Evolutionary conservation across 2,113 vertebrate genomes (phyloP).

Genomic region (Lethenteron reissneri): DNA sequence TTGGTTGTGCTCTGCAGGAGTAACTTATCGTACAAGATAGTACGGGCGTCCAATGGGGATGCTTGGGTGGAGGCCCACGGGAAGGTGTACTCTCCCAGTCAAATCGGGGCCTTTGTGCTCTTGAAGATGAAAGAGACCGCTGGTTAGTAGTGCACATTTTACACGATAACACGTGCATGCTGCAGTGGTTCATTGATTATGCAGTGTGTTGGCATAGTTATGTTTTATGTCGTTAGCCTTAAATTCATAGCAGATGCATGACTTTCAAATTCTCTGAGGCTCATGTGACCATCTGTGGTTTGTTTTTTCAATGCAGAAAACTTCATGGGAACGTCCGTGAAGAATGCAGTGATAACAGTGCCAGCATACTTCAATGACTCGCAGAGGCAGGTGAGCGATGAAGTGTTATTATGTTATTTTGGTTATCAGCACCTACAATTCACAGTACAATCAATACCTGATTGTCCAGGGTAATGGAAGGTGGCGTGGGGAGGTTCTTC

Average conservation of each 20-base stretch:
- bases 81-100: conserved; percentile 89
- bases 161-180: too few species aligned
- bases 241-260: not conserved
- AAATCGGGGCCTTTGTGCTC: conserved; percentile 73
- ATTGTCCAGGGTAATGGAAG: too few species aligned
- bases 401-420: too few species aligned
- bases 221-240: not conserved
- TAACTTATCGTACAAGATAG: conserved; percentile 85
- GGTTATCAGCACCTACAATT: too few species aligned
- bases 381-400: conserved; percentile 59
- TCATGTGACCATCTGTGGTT: not conserved
- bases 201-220: not conserved
- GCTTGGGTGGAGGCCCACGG: conserved; percentile 93
- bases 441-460: too few species aligned
- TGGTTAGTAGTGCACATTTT: conserved; percentile 26
- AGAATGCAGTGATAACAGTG: conserved; percentile 87
- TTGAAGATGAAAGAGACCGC: conserved; percentile 99
- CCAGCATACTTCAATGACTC: conserved; percentile 98
- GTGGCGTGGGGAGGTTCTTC: too few species aligned
- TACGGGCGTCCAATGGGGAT: conserved; percentile 80
- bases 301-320: conserved; percentile 35
- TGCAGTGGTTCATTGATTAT: too few species aligned
- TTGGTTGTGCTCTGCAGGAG: conserved; percentile 30
- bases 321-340: conserved; percentile 62
- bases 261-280: not conserved